phyloP scores from a whole-genome alignment of 2,113 vertebrate genomes.

The Otis tarda region DNA sequence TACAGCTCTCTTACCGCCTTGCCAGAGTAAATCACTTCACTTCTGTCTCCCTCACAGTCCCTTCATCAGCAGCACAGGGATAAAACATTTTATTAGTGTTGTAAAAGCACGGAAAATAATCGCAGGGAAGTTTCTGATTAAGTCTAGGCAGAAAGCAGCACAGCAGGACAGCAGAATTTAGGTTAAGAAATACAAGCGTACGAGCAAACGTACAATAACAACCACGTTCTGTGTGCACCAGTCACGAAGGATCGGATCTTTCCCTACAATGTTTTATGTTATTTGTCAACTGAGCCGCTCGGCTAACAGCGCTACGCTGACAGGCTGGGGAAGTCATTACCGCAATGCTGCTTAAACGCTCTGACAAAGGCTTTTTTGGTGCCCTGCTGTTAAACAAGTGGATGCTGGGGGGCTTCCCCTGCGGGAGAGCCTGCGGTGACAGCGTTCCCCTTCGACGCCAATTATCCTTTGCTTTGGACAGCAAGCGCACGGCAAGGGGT shows the following conservation, averaged over 20 bases:
- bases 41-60: not conserved
- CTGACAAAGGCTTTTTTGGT: not conserved
- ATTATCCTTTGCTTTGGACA: not conserved
- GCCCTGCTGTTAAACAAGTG: not conserved
- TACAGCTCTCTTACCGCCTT: not conserved
- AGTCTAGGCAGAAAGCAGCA: not conserved
- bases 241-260: not conserved
- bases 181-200: not conserved
- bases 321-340: not conserved
- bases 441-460: fast-evolving
- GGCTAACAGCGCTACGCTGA: not conserved
- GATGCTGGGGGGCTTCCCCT: not conserved
- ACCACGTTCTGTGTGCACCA: not conserved
- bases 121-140: not conserved
- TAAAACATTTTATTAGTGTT: not conserved
- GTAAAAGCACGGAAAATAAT: not conserved
- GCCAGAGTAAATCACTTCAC: not conserved
- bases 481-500: fast-evolving
- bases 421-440: not conserved
- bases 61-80: not conserved
- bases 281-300: not conserved
- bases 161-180: not conserved
- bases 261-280: not conserved
- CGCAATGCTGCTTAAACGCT: not conserved
- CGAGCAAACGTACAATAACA: not conserved